phyloP scores from a whole-genome alignment of 2,113 vertebrate species.

The Cisticola juncidis region DNA sequence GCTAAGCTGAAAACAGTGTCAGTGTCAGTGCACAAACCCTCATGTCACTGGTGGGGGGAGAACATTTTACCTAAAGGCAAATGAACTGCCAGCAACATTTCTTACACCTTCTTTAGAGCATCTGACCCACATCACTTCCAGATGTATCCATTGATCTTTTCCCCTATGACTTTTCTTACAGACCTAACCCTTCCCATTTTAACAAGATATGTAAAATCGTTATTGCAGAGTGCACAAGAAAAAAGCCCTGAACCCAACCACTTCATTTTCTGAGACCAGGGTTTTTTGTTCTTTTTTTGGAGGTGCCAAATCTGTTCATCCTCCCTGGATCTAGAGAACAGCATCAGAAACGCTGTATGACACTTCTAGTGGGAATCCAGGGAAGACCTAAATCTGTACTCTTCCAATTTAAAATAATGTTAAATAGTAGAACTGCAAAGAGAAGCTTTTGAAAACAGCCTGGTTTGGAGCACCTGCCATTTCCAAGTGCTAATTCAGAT shows the following conservation, averaged over 20 bases:
- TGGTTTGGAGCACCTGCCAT: background rate
- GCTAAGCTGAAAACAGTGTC: conserved; percentile 5
- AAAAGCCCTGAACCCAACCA: background rate
- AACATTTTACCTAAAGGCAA: background rate
- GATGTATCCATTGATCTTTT: background rate
- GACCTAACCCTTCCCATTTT: background rate
- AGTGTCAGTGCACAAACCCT: background rate
- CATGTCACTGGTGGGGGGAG: background rate
- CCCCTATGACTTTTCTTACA: background rate
- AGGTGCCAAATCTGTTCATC: conserved; percentile 44
- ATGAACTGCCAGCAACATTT: background rate
- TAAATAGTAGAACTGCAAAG: conserved; percentile 13
- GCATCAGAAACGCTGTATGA: conserved; percentile 41
- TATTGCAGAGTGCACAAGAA: background rate
- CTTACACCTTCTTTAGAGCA: background rate
- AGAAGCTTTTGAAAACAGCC: background rate
- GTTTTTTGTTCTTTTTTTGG: conserved; percentile 55
- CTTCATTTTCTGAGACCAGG: conserved; percentile 15
- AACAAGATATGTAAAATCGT: background rate
- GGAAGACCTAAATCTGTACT: conserved; percentile 32
- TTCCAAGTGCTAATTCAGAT: background rate
- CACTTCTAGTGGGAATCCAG: conserved; percentile 25
- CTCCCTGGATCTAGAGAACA: conserved; percentile 22
- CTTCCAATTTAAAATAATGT: conserved; percentile 33
- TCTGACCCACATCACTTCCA: background rate